Base-by-base conservation (phyloP, 2,797 vertebrate species). In the Rhincodon typus region DNA sequence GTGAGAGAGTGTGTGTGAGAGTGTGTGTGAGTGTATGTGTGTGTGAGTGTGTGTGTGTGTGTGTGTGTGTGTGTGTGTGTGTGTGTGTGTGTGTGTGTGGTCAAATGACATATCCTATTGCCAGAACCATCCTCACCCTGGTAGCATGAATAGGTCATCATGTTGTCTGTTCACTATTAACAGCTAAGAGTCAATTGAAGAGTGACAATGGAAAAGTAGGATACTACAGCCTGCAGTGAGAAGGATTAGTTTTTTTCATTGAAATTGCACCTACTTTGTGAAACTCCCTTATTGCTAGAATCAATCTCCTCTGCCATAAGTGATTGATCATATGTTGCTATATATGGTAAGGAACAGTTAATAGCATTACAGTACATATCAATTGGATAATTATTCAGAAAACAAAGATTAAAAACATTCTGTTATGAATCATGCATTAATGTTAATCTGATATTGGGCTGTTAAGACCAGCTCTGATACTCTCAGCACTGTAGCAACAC, bases 321-420 rank as follows among this genome's bases (percentile, higher is more conserved):
- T 19, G 88, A 91, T 66, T n/a, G 30, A 66, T 91, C 30, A 27
- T 27, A 94, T 66, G 50, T 67, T 72, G 46, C 23, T 50, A 15
- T 72, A 42, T 38, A 67, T 34, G 5, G 62, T 38, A 72, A 74
- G 93, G 66, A 42, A 69, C 34, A 6, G 88, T 46, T 74, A 94
- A 72, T 67, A 50, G 46, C 21, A 46, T 94, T 94, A 72, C 93
- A 94, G 42, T 94, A 72, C 21, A 46, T 46, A 72, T 42, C 23
- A 94, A 94, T 62, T 70, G 23, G n/a, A 94, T 72, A 67, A 94
- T 69, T 94, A 69, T 94, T 70, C 38, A 70, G 69, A 94, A 50
- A 94, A 17, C 15, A 50, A 94, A 1, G 72, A 34, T 91, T 91
- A 50, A 7, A 72, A 84, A 84, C 5, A 23, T 84, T 90, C 17